Evolutionary conservation across 2,797 vertebrate genomes (phyloP).

Genomic region (Oryzias sinensis): DNA sequence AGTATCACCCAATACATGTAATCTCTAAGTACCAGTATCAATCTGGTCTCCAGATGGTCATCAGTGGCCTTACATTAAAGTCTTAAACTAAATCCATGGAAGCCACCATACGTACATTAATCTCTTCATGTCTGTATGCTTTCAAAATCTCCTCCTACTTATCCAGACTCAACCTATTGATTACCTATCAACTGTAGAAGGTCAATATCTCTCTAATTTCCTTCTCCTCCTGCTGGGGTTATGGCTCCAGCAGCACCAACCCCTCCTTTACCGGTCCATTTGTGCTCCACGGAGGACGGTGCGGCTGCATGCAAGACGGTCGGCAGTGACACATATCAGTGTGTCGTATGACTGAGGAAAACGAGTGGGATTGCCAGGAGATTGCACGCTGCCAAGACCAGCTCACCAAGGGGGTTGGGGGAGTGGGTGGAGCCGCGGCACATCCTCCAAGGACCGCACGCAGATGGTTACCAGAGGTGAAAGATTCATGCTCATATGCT

Average conservation of each 20-base stretch:
- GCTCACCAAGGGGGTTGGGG: neutral
- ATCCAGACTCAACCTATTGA: slow-evolving; percentile 38
- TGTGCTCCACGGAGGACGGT: slow-evolving; percentile 40
- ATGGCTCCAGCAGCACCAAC: too few relatives aligned
- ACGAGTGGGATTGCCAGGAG: slow-evolving; percentile 67
- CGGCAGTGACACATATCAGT: slow-evolving; percentile 59
- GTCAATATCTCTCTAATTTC: slow-evolving; percentile 35
- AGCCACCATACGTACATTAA: neutral
- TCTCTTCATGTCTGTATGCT: slow-evolving; percentile 4
- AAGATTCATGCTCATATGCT: slow-evolving; percentile 9
- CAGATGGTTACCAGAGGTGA: slow-evolving; percentile 16
- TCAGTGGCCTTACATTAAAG: neutral
- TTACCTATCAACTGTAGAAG: slow-evolving; percentile 15
- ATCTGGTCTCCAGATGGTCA: slow-evolving; percentile 6
- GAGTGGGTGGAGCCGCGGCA: neutral
- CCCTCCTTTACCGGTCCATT: slow-evolving; percentile 41
- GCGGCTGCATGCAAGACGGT: slow-evolving; percentile 51
- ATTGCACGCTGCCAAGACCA: slow-evolving; percentile 29
- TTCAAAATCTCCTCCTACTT: slow-evolving; percentile 9
- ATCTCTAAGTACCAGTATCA: slow-evolving; percentile 9
- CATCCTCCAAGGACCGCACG: slow-evolving; percentile 23
- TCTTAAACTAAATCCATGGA: slow-evolving; percentile 3
- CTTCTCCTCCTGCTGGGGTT: slow-evolving; percentile 2
- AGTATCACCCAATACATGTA: slow-evolving; percentile 19
- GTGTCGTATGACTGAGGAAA: slow-evolving; percentile 70